Percentiles rank a stretch among this genome's conserved stretches.
Evolutionary conservation across 2,113 vertebrate genomes (phyloP).

Genomic region (Etheostoma spectabile): DNA sequence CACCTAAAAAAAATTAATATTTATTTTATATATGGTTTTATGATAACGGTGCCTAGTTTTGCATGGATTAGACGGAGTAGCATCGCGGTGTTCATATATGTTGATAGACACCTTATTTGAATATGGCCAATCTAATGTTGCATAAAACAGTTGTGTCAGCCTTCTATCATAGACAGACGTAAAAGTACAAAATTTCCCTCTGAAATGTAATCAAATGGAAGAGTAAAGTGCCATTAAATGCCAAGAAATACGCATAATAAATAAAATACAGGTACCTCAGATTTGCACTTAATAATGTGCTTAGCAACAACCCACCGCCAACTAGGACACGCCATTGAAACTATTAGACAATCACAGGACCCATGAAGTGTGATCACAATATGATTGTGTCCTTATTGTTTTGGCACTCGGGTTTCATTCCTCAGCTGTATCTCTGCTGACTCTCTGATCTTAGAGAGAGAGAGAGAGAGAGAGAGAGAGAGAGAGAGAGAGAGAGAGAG

Average conservation of each 20-base stretch:
- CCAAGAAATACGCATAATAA: background rate
- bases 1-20: too few relatives aligned
- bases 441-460: background rate
- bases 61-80: too few relatives aligned
- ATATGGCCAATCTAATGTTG: too few relatives aligned
- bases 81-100: too few relatives aligned
- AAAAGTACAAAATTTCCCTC: background rate
- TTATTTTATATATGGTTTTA: too few relatives aligned
- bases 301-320: background rate
- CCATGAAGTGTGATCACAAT: background rate
- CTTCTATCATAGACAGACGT: too few relatives aligned
- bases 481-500: background rate
- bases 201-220: background rate
- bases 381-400: constrained; percentile 6
- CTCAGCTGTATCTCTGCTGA: background rate
- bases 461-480: background rate
- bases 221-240: background rate
- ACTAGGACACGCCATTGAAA: background rate
- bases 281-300: background rate
- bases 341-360: background rate
- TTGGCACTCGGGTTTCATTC: background rate
- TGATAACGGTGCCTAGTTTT: too few relatives aligned
- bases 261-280: background rate
- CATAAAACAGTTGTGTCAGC: too few relatives aligned
- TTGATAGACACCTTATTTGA: too few relatives aligned